phyloP scores from a whole-genome alignment of 2,113 vertebrate genomes.

The Cyanocitta stelleri region DNA sequence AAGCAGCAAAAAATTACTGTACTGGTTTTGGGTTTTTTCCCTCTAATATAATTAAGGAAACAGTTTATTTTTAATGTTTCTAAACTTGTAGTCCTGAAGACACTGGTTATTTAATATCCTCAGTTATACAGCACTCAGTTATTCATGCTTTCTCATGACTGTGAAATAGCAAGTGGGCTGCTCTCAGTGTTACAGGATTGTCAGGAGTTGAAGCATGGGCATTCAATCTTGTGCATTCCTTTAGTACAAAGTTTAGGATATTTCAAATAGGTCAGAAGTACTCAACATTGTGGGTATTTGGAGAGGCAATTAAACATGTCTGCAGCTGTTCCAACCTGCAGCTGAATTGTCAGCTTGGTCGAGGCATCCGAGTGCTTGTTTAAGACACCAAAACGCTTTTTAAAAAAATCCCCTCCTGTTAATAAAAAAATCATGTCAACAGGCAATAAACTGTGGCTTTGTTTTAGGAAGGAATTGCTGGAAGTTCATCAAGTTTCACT shows the following conservation, averaged over 20 bases:
- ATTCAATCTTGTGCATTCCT: background rate
- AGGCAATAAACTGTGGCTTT: background rate
- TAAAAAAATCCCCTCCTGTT: background rate
- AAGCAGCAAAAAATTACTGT: background rate
- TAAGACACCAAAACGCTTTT: background rate
- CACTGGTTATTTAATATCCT: background rate
- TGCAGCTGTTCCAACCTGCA: constrained; percentile 29
- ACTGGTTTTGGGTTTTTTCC: fast-evolving
- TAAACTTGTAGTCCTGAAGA: background rate
- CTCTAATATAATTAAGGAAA: background rate
- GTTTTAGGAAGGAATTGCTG: background rate
- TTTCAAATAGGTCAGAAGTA: constrained; percentile 12
- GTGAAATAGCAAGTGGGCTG: background rate
- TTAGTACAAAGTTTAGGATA: background rate
- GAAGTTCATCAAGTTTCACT: background rate
- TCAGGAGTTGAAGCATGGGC: background rate
- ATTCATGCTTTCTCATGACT: background rate
- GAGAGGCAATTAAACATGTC: background rate
- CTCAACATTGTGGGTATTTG: background rate
- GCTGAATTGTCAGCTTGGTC: background rate
- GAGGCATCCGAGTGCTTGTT: background rate
- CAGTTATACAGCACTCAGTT: background rate
- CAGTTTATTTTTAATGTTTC: background rate
- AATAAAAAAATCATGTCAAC: background rate
- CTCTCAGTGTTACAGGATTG: background rate